Conservation (phyloP, 2,797 vertebrate genomes). For the Sebastes nivosus region DNA sequence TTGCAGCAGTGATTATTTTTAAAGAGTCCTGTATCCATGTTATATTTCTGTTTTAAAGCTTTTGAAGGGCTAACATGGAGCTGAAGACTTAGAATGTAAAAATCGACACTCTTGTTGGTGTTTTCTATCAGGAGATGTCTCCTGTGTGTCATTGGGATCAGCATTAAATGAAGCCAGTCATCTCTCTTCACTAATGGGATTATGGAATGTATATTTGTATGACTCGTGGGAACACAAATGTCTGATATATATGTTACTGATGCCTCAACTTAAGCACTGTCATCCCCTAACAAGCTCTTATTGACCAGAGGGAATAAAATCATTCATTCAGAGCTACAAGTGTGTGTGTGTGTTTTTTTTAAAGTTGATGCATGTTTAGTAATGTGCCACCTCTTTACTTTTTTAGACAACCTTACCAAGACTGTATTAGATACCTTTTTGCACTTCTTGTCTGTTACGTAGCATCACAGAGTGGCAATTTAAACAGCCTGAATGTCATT, state of each 20-base stretch:
- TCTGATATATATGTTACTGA: not conserved
- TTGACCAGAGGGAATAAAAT: slow-evolving; percentile 17
- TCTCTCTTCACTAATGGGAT: not conserved
- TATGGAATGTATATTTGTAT: not conserved
- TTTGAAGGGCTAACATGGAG: slow-evolving; percentile 13
- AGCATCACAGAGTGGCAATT: not conserved
- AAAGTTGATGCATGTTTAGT: not conserved
- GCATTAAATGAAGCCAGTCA: not conserved
- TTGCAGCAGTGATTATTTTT: not conserved
- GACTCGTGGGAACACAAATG: not conserved
- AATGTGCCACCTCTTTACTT: not conserved
- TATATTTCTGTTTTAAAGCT: not conserved
- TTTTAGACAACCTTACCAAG: not conserved
- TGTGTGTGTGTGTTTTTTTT: not conserved
- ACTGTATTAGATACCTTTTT: not conserved
- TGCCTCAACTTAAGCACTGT: not conserved
- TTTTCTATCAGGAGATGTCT: not conserved
- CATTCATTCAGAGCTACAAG: not conserved
- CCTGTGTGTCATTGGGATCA: not conserved
- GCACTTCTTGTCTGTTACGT: not conserved
- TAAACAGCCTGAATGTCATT: not conserved
- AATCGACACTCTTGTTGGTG: not conserved
- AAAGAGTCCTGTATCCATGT: not conserved
- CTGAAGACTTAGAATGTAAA: slow-evolving; percentile 9
- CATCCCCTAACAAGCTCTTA: not conserved